phyloP scores from a whole-genome alignment of 2,113 vertebrate species.

The Bubalus kerabau region DNA sequence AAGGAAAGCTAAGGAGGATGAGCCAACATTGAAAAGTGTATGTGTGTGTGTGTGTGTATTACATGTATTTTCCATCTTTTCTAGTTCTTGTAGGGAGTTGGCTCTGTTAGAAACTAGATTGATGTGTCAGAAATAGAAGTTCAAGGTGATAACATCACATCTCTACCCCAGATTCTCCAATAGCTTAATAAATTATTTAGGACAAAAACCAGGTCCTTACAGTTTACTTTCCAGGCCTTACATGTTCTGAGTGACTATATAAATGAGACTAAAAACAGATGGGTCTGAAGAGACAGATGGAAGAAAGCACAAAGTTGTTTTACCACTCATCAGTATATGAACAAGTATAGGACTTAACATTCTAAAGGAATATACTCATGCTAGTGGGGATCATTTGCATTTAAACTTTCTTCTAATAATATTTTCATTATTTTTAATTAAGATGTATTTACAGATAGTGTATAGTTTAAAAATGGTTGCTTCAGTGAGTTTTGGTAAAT shows the following conservation, averaged over 20 bases:
- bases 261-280: background rate
- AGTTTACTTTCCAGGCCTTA: background rate
- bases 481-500: background rate
- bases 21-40: background rate
- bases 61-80: background rate
- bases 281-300: background rate
- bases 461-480: background rate
- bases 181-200: background rate
- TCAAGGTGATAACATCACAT: background rate
- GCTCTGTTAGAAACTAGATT: background rate
- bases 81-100: background rate
- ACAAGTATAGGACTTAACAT: background rate
- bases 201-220: background rate
- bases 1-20: background rate
- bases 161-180: background rate
- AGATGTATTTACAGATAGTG: background rate
- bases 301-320: background rate
- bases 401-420: background rate
- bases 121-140: background rate
- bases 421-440: constrained; percentile 19
- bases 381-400: background rate
- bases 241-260: background rate
- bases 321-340: background rate
- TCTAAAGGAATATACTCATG: background rate
- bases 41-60: background rate